A percentile compares a stretch with the other conserved stretches of the same genome.
Evolutionary conservation across 2,113 vertebrate genomes (phyloP).

Genomic region (human (Homo sapiens)): GRCh38 chr4:69393501-69394000

Average conservation of each 20-base stretch:
- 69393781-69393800: neutral
- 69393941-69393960: neutral
- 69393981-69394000: neutral
- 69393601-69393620: neutral
- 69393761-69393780: neutral
- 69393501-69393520: neutral
- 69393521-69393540: neutral
- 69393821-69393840: neutral
- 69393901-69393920: neutral
- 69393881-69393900: neutral
- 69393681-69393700: neutral
- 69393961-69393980: neutral
- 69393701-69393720: neutral
- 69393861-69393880: neutral
- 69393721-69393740: neutral
- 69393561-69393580: fast-evolving
- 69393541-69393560: no score
- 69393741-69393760: neutral
- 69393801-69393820: neutral
- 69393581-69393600: neutral
- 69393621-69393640: neutral
- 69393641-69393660: neutral
- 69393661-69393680: neutral
- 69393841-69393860: neutral
- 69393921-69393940: neutral